Conservation (phyloP, 2,888 invertebrate species). For the Urechis unicinctus region DNA sequence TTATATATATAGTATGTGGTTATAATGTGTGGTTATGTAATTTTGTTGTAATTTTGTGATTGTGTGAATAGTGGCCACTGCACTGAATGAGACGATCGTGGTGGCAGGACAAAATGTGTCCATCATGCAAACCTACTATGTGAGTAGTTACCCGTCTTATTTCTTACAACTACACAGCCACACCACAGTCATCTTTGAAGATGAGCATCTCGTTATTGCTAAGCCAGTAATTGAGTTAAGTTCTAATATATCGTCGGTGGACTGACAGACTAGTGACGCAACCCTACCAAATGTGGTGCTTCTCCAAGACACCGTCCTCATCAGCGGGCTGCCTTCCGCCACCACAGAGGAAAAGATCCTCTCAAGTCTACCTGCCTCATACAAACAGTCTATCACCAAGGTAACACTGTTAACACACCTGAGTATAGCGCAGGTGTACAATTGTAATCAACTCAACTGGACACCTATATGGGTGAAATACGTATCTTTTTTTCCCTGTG, state of each 20-base stretch:
- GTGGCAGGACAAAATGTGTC: not conserved
- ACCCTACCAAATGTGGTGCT: slow-evolving; percentile 38
- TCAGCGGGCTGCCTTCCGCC: slow-evolving; percentile 44
- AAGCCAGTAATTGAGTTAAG: too few relatives aligned
- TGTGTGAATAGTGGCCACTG: not conserved
- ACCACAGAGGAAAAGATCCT: slow-evolving; percentile 14
- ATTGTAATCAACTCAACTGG: too few relatives aligned
- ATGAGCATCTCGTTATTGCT: too few relatives aligned
- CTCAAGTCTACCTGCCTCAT: slow-evolving; percentile 4
- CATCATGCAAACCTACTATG: not conserved
- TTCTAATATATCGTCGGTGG: too few relatives aligned
- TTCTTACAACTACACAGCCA: not conserved
- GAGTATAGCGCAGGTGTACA: too few relatives aligned
- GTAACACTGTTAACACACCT: slow-evolving; percentile 16
- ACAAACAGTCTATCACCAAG: slow-evolving; percentile 22
- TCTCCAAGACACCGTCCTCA: slow-evolving; percentile 35
- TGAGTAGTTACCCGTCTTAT: too few relatives aligned
- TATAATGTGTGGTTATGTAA: too few relatives aligned
- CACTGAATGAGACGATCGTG: not conserved
- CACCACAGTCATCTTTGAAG: too few relatives aligned
- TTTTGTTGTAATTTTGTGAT: too few relatives aligned
- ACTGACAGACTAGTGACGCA: slow-evolving; percentile 45
- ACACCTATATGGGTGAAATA: too few relatives aligned
- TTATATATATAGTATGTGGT: too few relatives aligned
- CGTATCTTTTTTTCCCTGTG: not conserved